A percentile compares a stretch with the other conserved stretches of the same genome.
Conservation (phyloP, 2,888 invertebrate genomes). For the Pherbina coryleti region DNA sequence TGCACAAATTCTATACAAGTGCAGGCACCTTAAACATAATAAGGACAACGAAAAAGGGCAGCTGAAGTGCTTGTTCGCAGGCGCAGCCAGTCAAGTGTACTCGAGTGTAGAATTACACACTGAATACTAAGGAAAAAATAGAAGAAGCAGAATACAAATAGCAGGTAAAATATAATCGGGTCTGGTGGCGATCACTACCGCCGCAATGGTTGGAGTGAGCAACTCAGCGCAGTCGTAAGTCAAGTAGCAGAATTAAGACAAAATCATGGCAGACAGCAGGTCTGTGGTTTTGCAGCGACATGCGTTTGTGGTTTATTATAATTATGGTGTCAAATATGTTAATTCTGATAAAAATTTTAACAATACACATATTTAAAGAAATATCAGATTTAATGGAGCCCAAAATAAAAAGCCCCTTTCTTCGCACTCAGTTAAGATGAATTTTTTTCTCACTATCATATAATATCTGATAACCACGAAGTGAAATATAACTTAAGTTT, state of each 20-base stretch:
- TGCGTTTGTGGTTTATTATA: conserved; percentile 46
- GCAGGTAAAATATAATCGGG: not conserved
- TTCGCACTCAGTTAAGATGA: too few species aligned
- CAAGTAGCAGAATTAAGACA: conserved; percentile 29
- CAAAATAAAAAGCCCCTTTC: too few species aligned
- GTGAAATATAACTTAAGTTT: too few species aligned
- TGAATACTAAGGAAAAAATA: not conserved
- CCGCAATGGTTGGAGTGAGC: not conserved
- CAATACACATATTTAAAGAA: too few species aligned
- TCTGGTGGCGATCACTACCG: not conserved
- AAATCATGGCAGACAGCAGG: conserved; percentile 42
- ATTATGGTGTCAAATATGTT: too few species aligned
- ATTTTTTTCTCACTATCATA: too few species aligned
- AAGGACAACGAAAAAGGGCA: conserved; percentile 4
- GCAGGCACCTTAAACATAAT: conserved; percentile 27
- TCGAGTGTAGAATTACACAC: conserved; percentile 51
- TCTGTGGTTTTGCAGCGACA: conserved; percentile 55
- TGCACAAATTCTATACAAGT: conserved; percentile 55
- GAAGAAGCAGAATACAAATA: not conserved
- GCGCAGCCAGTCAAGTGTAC: conserved; percentile 47
- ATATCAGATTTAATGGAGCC: too few species aligned
- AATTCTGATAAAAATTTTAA: too few species aligned
- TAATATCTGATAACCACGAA: too few species aligned
- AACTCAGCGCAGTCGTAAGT: conserved; percentile 23
- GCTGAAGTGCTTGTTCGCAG: conserved; percentile 43